Base-by-base conservation (phyloP, 2,888 invertebrate genomes). In the Chromoteleia sp. region DNA sequence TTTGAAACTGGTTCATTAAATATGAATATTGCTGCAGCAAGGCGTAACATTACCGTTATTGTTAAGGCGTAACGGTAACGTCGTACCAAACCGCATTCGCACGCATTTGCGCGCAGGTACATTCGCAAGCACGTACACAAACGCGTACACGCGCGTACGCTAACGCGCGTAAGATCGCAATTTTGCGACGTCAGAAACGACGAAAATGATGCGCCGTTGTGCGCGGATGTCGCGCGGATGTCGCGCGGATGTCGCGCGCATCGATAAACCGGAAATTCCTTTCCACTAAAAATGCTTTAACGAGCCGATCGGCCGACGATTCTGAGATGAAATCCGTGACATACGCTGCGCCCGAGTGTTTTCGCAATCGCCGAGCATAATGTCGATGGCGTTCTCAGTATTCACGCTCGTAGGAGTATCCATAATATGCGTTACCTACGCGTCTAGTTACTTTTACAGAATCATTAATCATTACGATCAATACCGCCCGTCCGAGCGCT, bases 251-350 rank as follows among this genome's bases (percentile, higher is more conserved):
- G 45, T 17, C 17, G 45, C 30, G 56, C 56, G 33, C 45, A 30
- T 10, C 43, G 21, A 70, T 58, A 48, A 70, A 63, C 58, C 61
- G 74, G 74, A 74, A 74, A 74, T 74, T 74, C 65, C 74, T 63
- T 65, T 74, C 61, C 54, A 14, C 71, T 61, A 30, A 41, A 52
- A 45, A 41, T 43, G 30, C 54, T 48, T 65, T 58, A 43, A 67
- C 48, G 43, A 2, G 50, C 0, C 52, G 52, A 73, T 73, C 61
- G 61, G 29, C 30, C 41, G 59, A 50, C 14, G 71, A 39, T 70
- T 50, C 52, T 29, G 14, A 52, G 73, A 61, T 30, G 61, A 73
- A 61, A 61, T 52, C 17, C 33, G 39, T 54, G 61, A 61, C 61
- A 52, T 73, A 58, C 56, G 58, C 70, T 58, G 43, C 12, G 36